phyloP scores from a whole-genome alignment of 2,888 invertebrate species.

The Lasius fuliginosus region DNA sequence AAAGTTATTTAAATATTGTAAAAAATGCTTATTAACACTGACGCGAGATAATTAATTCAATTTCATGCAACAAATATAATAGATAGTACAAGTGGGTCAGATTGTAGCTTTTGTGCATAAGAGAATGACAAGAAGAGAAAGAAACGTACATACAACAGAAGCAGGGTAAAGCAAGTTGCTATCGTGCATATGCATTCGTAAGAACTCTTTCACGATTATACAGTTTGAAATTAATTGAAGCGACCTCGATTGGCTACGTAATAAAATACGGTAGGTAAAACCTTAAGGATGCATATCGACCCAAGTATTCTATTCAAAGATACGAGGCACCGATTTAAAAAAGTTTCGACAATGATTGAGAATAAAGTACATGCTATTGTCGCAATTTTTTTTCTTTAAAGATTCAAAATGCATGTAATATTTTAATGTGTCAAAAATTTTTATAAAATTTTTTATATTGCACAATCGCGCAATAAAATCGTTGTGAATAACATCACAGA shows the following conservation, averaged over 20 bases:
- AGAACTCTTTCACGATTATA: constrained; percentile 52
- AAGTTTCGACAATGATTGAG: constrained; percentile 1
- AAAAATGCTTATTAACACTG: constrained; percentile 17
- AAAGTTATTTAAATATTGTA: constrained; percentile 22
- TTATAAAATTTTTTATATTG: background rate
- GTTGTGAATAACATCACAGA: background rate
- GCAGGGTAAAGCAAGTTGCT: constrained; percentile 60
- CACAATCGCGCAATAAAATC: background rate
- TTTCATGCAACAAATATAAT: constrained; percentile 64
- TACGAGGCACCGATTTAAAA: background rate
- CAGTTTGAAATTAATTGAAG: background rate
- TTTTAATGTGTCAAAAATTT: background rate
- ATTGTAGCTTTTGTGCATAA: constrained; percentile 49
- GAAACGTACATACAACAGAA: constrained; percentile 60
- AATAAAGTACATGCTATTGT: background rate
- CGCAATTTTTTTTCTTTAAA: background rate
- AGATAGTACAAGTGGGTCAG: constrained; percentile 48
- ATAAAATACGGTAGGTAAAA: constrained; percentile 43
- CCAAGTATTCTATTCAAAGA: background rate
- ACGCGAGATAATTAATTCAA: constrained; percentile 62
- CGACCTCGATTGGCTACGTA: constrained; percentile 47
- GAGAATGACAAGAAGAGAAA: constrained; percentile 43
- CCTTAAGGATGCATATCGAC: background rate
- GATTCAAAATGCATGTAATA: background rate
- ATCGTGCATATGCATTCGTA: constrained; percentile 63